Conservation (phyloP, 2,797 vertebrate genomes). For the Microcaecilia unicolor region DNA sequence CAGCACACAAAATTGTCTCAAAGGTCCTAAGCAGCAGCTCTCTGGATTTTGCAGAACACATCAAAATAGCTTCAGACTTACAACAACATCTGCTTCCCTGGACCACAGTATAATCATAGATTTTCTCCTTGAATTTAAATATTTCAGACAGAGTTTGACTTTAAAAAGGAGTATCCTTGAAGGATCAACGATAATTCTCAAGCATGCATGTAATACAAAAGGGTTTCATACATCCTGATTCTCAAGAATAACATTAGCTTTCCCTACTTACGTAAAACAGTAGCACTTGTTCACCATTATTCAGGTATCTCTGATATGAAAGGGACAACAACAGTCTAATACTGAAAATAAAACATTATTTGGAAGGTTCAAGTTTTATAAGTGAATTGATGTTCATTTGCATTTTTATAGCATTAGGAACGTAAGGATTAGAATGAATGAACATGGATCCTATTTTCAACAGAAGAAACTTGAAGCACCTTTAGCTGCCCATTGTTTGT, state of each 20-base stretch:
- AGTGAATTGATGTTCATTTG: too few species aligned
- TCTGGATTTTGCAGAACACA: slow-evolving; percentile 6
- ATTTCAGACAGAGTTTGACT: too few species aligned
- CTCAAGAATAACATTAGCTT: background rate
- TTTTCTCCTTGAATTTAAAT: slow-evolving; percentile 4
- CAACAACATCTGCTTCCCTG: slow-evolving; percentile 9
- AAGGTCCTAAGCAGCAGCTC: background rate
- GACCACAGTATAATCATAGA: slow-evolving; percentile 2
- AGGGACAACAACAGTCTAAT: too few species aligned
- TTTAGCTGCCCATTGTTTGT: too few species aligned
- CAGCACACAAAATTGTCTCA: slow-evolving; percentile 25
- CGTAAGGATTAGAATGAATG: too few species aligned
- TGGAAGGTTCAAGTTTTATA: too few species aligned
- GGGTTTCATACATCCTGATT: background rate
- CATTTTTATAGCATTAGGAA: too few species aligned
- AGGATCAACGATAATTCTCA: background rate
- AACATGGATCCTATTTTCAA: too few species aligned
- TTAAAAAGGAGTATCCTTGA: background rate
- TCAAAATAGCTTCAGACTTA: slow-evolving; percentile 10
- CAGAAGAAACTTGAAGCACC: too few species aligned
- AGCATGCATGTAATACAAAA: background rate
- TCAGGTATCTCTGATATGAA: too few species aligned
- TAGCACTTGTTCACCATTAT: too few species aligned
- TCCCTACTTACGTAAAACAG: background rate
- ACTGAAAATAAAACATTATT: too few species aligned